Conservation (phyloP, 1,140 invertebrate species). For the Drosophila murphyi region DNA sequence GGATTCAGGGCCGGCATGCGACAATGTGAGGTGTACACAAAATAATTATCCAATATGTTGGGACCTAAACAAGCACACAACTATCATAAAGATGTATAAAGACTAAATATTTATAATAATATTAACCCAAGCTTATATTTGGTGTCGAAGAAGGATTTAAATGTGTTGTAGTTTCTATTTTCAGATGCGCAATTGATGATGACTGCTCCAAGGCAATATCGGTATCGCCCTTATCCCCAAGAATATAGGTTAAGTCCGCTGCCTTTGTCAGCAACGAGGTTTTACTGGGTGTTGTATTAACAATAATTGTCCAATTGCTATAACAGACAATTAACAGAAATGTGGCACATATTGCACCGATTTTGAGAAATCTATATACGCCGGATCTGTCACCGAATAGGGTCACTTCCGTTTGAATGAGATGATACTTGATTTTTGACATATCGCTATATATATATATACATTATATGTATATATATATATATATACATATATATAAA, state of each 20-base stretch:
- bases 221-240: not conserved
- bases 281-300: too few relatives aligned
- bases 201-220: not conserved
- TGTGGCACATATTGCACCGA: constrained; percentile 2
- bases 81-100: too few relatives aligned
- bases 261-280: not conserved
- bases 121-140: constrained; percentile 8
- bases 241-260: not conserved
- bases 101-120: too few relatives aligned
- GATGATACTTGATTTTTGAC: constrained; percentile 19
- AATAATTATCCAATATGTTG: constrained; percentile 44
- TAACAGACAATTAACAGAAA: constrained; percentile 27
- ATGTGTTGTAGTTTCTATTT: not conserved
- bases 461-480: not conserved
- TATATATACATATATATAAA: not conserved
- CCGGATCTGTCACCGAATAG: not conserved
- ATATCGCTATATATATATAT: constrained; percentile 3
- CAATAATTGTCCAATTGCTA: not conserved
- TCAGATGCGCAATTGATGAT: too few relatives aligned
- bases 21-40: constrained; percentile 84
- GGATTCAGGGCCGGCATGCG: constrained; percentile 89
- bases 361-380: not conserved
- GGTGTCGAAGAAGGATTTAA: not conserved
- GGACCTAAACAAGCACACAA: not conserved
- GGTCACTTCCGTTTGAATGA: constrained; percentile 21